Evolutionary conservation across 2,888 invertebrate genomes (phyloP).

Genomic region (Lasioglossum calceatum): DNA sequence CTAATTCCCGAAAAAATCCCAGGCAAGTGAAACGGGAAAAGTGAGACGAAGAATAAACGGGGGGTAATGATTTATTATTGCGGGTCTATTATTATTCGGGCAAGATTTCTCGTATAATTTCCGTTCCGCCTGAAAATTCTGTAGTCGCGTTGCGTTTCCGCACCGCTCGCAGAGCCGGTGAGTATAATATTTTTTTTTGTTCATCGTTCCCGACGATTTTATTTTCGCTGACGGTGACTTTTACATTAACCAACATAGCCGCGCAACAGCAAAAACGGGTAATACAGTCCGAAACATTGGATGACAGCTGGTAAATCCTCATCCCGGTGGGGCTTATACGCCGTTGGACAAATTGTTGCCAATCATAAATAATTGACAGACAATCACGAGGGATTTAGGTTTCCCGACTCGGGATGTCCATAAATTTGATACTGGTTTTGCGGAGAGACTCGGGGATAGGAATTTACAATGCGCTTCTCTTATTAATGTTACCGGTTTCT

Average conservation of each 20-base stretch:
- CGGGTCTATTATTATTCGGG: neutral
- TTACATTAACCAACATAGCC: constrained; percentile 27
- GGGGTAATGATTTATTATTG: neutral
- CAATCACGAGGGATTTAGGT: constrained; percentile 78
- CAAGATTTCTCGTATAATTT: neutral
- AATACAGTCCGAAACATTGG: constrained; percentile 70
- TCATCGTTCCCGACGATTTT: neutral
- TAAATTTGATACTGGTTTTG: constrained; percentile 64
- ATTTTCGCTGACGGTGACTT: constrained; percentile 23
- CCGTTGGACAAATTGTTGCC: constrained; percentile 81
- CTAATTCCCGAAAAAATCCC: neutral
- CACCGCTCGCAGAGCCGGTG: neutral
- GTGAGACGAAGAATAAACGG: neutral
- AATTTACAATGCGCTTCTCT: constrained; percentile 60
- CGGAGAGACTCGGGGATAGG: constrained; percentile 55
- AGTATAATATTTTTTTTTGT: neutral
- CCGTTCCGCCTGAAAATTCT: neutral
- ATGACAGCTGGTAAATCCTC: constrained; percentile 74
- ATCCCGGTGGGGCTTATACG: constrained; percentile 75
- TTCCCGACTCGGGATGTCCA: constrained; percentile 63
- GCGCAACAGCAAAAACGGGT: constrained; percentile 52
- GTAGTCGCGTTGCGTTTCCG: neutral
- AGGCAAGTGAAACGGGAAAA: neutral
- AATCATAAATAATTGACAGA: constrained; percentile 83
- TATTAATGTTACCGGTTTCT: constrained; percentile 42